Evolutionary conservation across 2,888 invertebrate genomes (phyloP).

Genomic region (Julus scanicus): DNA sequence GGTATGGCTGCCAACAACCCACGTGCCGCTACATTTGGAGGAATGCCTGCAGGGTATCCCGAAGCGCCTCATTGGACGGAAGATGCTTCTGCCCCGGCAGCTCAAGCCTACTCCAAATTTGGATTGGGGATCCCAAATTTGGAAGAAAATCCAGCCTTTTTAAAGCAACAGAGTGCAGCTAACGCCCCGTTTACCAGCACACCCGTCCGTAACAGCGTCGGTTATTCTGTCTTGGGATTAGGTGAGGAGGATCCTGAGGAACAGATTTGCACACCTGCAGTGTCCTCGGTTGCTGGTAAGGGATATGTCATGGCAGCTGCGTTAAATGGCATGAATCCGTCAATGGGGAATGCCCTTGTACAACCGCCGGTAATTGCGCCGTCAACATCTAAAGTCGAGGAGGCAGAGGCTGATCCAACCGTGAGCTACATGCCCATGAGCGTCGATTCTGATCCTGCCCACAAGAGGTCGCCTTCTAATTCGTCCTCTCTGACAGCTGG

Average conservation of each 20-base stretch:
- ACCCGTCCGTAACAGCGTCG: background rate
- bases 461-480: conserved; percentile 54
- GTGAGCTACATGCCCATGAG: background rate
- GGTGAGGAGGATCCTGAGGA: background rate
- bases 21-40: background rate
- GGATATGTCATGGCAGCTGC: conserved; percentile 53
- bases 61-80: background rate
- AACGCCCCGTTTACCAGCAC: conserved; percentile 45
- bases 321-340: conserved; percentile 9
- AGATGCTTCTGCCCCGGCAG: background rate
- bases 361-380: background rate
- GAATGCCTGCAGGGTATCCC: background rate
- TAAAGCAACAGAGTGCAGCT: background rate
- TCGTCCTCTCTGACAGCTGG: conserved; percentile 51
- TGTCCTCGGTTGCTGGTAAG: background rate
- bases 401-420: background rate
- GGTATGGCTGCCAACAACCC: conserved; percentile 14
- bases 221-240: conserved; percentile 52
- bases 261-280: background rate
- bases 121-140: conserved; percentile 28
- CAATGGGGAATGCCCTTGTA: background rate
- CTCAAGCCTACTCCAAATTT: conserved; percentile 46
- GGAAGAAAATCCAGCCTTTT: background rate
- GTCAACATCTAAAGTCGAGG: background rate
- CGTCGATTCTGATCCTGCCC: background rate